Evolutionary conservation across 1,140 invertebrate species (phyloP).

Genomic region (Achatina immaculata): DNA sequence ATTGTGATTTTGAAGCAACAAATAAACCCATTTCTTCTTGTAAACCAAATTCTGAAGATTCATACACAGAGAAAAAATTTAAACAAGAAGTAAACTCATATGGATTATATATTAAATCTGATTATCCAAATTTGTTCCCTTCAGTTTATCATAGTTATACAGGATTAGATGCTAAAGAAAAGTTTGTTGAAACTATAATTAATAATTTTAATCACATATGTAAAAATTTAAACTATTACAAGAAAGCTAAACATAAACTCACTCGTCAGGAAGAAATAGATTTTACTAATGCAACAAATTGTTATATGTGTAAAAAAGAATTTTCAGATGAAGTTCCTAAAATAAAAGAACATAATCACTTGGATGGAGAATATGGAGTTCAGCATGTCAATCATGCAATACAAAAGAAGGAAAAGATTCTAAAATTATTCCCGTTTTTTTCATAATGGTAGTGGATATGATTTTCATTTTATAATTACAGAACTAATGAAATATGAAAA

Average conservation of each 20-base stretch:
- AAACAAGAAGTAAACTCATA: background rate
- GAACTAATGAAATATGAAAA: conserved; percentile 8
- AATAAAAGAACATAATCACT: conserved; percentile 9
- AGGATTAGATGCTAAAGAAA: no score
- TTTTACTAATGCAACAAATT: background rate
- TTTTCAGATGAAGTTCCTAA: conserved; percentile 1
- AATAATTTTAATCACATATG: background rate
- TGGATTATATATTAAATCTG: background rate
- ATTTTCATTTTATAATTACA: conserved; percentile 7
- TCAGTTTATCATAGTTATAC: no score
- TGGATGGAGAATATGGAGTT: no score
- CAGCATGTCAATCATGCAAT: no score
- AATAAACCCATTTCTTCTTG: background rate
- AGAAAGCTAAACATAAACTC: background rate
- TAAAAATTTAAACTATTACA: conserved; percentile 13
- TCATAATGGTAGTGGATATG: no score
- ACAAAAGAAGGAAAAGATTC: no score
- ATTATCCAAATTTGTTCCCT: background rate
- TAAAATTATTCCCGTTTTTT: no score
- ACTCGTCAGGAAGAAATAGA: conserved; percentile 14
- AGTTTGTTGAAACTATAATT: no score
- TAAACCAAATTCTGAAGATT: background rate
- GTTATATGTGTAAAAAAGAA: conserved; percentile 12
- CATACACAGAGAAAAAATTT: conserved; percentile 11
- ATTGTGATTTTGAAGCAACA: no score